These are phyloP conservation scores for Hirudo medicinalis DNA, from an alignment of 1,140 invertebrate species.

Conservation along the genomic window DNA sequence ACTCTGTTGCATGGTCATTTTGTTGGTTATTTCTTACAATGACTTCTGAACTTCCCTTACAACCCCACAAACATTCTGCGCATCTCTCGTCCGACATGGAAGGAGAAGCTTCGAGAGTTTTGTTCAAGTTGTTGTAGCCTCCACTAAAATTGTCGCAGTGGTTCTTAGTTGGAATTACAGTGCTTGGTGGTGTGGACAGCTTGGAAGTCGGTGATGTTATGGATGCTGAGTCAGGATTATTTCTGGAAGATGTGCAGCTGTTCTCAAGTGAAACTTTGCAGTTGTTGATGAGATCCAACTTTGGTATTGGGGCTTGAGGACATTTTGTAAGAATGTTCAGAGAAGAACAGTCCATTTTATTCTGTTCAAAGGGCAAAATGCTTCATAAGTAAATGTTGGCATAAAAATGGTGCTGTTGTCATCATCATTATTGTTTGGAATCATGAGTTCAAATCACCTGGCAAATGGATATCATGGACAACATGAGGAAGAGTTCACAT, in stretches of 20 bases:
- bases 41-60: too few relatives aligned
- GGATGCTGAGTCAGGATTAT: too few relatives aligned
- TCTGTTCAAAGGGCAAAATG: conserved; percentile 31
- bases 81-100: too few relatives aligned
- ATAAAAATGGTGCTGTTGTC: background rate
- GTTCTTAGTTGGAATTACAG: too few relatives aligned
- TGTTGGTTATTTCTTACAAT: too few relatives aligned
- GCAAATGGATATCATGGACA: conserved; percentile 51
- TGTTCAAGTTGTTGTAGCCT: too few relatives aligned
- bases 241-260: too few relatives aligned
- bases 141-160: too few relatives aligned
- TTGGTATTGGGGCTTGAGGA: conserved; percentile 46
- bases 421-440: background rate
- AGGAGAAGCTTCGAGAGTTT: too few relatives aligned
- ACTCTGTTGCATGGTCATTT: too few relatives aligned
- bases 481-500: conserved; percentile 49
- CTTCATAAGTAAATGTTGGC: background rate
- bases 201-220: background rate
- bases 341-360: conserved; percentile 45
- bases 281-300: conserved; percentile 35
- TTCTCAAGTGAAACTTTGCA: background rate
- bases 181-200: background rate
- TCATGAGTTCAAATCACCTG: conserved; percentile 39
- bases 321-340: conserved; percentile 45
- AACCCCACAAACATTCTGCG: too few relatives aligned